Evolutionary conservation across 2,797 vertebrate species (phyloP), one percentile per base, ranked within the genome.

Genomic region (Anguilla pacifica): DNA sequence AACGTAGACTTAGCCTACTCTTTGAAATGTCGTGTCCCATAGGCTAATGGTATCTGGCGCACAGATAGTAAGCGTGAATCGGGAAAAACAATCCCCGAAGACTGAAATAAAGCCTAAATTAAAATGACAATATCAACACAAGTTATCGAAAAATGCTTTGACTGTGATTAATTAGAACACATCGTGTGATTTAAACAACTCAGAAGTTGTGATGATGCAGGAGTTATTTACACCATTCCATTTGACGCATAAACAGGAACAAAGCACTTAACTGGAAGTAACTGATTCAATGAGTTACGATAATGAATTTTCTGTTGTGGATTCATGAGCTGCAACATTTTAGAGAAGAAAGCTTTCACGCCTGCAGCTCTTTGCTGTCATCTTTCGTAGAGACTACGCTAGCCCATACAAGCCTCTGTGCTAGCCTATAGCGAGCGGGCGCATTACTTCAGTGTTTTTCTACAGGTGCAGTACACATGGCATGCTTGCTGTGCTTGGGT

Each of bases 251-350:
- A 84, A 84, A 89, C 88, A 89, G 89, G 84, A 92, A 89, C 85
- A 88, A 89, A 87, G 91, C 89, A 87, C 85, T 90, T 87, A 88
- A 90, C 90, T 92, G 92, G 90, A 91, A 91, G 88, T 86, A 91
- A 94, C 92, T 90, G 86, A 89, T 88, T 91, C 91, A 92, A 90
- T 92, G 89, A 93, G 91, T 46, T 82, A 25, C 43, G 10, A 51
- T 82, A 51, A 82, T 82, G 79, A 82, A 25, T 39, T 3, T 39
- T 19, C 13, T 49, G 43, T 82, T 25, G 79, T 51, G 46, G 43
- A n/a, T 51, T 82, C 46, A 9, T 82, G 79, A 10, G 79, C 25
- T 49, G 46, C 70, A 39, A 35, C 74, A 43, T 77, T 77, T 43
- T 2, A 43, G 74, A 43, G 74, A 77, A 31, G 70, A 72, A 72